Conservation (phyloP, 2,113 vertebrate species). For the Sterna hirundo region DNA sequence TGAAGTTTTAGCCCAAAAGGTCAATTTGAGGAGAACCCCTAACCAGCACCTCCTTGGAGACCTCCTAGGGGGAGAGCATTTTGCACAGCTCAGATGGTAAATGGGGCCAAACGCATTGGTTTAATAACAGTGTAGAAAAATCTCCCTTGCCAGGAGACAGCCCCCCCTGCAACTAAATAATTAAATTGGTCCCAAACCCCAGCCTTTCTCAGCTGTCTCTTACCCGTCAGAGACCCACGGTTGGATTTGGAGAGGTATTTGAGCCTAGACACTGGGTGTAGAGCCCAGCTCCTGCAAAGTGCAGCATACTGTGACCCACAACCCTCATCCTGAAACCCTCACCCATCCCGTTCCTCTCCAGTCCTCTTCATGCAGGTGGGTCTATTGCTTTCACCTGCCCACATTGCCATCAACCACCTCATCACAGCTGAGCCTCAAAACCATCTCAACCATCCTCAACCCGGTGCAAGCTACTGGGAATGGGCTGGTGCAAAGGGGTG, state of each 20-base stretch:
- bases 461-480: neutral
- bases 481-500: neutral
- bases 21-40: neutral
- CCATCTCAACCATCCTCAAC: rapidly evolving
- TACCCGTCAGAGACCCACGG: neutral
- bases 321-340: rapidly evolving
- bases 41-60: too few relatives aligned
- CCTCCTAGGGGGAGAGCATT: rapidly evolving
- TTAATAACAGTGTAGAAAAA: rapidly evolving
- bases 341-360: rapidly evolving
- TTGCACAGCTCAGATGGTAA: rapidly evolving
- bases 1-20: neutral
- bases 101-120: rapidly evolving
- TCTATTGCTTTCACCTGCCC: neutral
- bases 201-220: neutral
- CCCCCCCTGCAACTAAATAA: rapidly evolving
- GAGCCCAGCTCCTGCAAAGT: rapidly evolving
- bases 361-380: neutral
- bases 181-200: neutral
- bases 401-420: rapidly evolving
- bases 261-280: rapidly evolving
- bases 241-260: rapidly evolving
- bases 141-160: rapidly evolving
- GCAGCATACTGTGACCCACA: rapidly evolving
- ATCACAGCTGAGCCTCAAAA: neutral